Conservation (phyloP, 2,113 vertebrate genomes). For the Falcunculus frontatus region DNA sequence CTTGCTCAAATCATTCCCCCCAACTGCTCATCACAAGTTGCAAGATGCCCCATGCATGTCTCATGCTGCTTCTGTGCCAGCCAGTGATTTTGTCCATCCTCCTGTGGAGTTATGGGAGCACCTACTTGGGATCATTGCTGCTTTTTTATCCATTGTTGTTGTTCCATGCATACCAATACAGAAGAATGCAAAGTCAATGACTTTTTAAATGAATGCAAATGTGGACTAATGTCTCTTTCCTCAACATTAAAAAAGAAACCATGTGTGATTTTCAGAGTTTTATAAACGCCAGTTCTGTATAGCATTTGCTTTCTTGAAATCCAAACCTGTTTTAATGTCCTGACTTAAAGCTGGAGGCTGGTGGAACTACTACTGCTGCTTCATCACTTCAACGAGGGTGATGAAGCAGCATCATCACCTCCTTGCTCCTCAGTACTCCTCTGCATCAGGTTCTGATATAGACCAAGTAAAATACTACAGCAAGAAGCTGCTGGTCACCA, state of each 20-base stretch:
- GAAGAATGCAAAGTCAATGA: neutral
- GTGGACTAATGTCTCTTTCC: neutral
- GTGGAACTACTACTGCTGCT: neutral
- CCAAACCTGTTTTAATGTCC: neutral
- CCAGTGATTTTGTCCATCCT: neutral
- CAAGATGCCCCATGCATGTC: neutral
- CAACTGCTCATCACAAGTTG: neutral
- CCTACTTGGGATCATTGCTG: neutral
- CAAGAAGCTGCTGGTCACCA: neutral
- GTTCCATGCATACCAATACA: neutral
- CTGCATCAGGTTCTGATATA: neutral
- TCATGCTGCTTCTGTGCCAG: rapidly evolving
- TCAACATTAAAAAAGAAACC: neutral
- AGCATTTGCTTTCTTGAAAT: neutral
- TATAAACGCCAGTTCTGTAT: neutral
- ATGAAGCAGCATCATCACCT: too few species aligned
- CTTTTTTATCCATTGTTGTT: neutral
- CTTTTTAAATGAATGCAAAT: neutral
- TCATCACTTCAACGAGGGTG: rapidly evolving
- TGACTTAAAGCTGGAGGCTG: neutral
- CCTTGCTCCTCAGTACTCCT: rapidly evolving
- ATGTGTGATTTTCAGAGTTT: neutral
- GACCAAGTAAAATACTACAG: neutral
- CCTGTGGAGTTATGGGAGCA: neutral
- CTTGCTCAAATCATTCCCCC: neutral